phyloP scores from a whole-genome alignment of 2,797 vertebrate genomes.

The Sebastes goodei region DNA sequence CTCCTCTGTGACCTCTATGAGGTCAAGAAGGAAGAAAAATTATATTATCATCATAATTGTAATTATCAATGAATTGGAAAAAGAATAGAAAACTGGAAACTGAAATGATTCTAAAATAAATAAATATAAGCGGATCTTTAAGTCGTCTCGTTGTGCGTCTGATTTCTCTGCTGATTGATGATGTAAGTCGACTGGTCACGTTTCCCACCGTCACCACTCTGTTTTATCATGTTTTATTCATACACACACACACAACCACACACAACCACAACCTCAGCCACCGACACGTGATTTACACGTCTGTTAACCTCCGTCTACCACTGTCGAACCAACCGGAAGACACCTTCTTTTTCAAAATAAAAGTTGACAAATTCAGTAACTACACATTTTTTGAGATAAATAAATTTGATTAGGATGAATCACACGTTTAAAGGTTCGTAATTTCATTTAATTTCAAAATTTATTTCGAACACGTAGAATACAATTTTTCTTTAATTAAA shows the following conservation, averaged over 20 bases:
- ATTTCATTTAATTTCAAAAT: no score
- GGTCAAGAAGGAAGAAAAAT: not conserved
- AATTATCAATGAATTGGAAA: no score
- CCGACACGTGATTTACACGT: slow-evolving; percentile 50
- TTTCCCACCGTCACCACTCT: slow-evolving; percentile 22
- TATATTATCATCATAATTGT: not conserved
- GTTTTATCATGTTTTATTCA: slow-evolving; percentile 40
- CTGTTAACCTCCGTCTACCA: not conserved
- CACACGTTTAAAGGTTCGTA: accelerated
- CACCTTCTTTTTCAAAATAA: slow-evolving; percentile 48
- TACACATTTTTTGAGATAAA: not conserved
- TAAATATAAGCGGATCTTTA: not conserved
- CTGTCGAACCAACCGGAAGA: slow-evolving; percentile 11
- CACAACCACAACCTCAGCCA: slow-evolving; percentile 26
- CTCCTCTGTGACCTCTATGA: not conserved
- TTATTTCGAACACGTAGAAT: no score
- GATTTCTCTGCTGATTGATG: slow-evolving; percentile 17
- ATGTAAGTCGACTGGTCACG: slow-evolving; percentile 46
- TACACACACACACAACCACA: not conserved
- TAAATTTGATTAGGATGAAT: accelerated
- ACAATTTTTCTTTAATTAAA: no score
- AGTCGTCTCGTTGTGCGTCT: not conserved
- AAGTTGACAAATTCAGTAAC: accelerated
- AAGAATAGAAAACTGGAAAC: not conserved
- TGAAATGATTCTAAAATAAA: not conserved